Percentiles rank a stretch among this genome's conserved stretches.
Evolutionary conservation across 2,888 invertebrate species (phyloP).

Genomic region (Drosophila borborema): DNA sequence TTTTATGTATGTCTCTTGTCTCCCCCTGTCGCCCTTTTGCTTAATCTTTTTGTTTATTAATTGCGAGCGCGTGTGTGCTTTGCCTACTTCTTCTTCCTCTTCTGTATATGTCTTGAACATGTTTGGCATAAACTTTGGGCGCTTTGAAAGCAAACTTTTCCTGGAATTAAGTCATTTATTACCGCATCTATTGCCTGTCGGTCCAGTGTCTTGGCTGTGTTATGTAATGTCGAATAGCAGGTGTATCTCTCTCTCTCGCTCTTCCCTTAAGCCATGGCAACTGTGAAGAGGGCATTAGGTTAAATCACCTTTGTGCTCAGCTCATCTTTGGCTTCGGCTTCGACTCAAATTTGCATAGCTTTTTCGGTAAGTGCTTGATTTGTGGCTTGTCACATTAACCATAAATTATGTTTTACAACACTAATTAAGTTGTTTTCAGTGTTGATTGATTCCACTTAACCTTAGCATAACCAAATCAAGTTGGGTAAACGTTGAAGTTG

Average conservation of each 20-base stretch:
- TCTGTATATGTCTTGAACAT: conserved; percentile 33
- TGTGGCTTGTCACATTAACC: conserved; percentile 21
- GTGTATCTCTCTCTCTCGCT: conserved; percentile 26
- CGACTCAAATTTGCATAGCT: conserved; percentile 44
- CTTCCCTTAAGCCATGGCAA: conserved; percentile 5
- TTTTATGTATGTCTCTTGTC: conserved; percentile 35
- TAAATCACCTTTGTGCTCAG: conserved; percentile 36
- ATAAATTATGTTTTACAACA: conserved; percentile 20
- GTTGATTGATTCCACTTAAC: conserved; percentile 24
- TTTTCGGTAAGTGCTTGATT: conserved; percentile 16
- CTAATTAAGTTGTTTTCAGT: conserved; percentile 22
- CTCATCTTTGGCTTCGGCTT: conserved; percentile 17
- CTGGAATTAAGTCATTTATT: conserved; percentile 61
- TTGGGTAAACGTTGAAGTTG: background rate
- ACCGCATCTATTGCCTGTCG: conserved; percentile 47
- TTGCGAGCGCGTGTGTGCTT: conserved; percentile 50
- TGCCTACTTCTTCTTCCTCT: conserved; percentile 10
- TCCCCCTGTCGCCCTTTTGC: conserved; percentile 3
- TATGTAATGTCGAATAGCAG: conserved; percentile 48
- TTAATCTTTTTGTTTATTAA: conserved; percentile 57
- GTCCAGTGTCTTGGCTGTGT: conserved; percentile 28
- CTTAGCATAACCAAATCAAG: background rate
- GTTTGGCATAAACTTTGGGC: conserved; percentile 57
- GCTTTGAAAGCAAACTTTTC: conserved; percentile 38
- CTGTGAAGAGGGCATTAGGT: conserved; percentile 49